phyloP scores from a whole-genome alignment of 2,113 vertebrate genomes.

The Arenaria interpres region DNA sequence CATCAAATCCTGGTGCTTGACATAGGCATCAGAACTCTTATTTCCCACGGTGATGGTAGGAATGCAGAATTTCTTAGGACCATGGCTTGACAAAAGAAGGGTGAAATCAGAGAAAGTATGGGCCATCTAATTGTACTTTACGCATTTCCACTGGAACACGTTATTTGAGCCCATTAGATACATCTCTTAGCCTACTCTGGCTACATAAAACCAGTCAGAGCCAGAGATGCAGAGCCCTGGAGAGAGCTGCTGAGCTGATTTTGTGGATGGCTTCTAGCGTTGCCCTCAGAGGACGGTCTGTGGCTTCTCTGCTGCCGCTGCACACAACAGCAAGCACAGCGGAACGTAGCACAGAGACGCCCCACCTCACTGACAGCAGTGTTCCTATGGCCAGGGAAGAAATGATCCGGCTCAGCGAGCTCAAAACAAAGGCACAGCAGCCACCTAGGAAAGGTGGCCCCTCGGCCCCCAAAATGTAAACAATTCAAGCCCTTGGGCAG shows the following conservation, averaged over 20 bases:
- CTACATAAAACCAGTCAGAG: background rate
- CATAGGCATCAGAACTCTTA: background rate
- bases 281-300: background rate
- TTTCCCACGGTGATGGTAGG: background rate
- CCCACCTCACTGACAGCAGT: rapidly evolving
- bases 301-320: background rate
- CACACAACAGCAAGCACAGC: background rate
- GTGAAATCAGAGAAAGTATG: background rate
- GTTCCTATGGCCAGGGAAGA: background rate
- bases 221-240: background rate
- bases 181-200: background rate
- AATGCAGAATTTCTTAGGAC: background rate
- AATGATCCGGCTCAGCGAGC: background rate
- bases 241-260: background rate
- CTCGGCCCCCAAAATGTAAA: rapidly evolving
- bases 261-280: background rate
- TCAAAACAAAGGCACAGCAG: background rate
- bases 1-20: background rate
- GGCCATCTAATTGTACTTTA: background rate
- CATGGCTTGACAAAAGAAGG: background rate
- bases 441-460: background rate
- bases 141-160: background rate
- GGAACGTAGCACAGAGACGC: background rate
- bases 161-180: background rate
- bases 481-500: background rate